These are phyloP conservation scores for Cyanoramphus novaezelandiae DNA, from an alignment of 2,113 vertebrate genomes.

Conservation along the genomic window DNA sequence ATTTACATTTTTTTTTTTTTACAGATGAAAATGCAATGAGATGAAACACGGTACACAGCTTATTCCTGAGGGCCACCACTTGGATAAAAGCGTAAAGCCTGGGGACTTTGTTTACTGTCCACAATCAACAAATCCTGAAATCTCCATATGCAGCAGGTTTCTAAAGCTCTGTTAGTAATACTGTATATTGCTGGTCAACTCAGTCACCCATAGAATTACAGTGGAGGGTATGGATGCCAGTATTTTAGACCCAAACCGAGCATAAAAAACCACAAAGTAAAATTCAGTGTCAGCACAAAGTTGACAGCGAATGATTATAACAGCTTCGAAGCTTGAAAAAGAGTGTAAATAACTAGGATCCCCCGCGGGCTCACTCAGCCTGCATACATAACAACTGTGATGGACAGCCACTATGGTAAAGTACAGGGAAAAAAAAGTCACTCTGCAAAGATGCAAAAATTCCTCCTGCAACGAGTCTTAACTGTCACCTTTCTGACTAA, in stretches of 20 bases:
- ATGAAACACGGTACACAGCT: constrained; percentile 32
- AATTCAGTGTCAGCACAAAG: constrained; percentile 88
- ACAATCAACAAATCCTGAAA: constrained; percentile 75
- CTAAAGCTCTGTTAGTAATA: constrained; percentile 65
- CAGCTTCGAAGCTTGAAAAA: constrained; percentile 86
- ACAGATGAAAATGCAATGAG: constrained; percentile 64
- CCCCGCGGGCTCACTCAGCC: constrained; percentile 82
- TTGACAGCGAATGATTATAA: constrained; percentile 90
- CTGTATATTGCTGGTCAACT: constrained; percentile 73
- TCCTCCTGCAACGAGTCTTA: constrained; percentile 75
- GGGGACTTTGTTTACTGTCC: constrained; percentile 73
- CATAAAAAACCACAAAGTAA: constrained; percentile 86
- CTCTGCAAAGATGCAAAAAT: constrained; percentile 79
- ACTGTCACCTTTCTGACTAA: constrained; percentile 84
- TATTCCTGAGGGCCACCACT: constrained; percentile 67
- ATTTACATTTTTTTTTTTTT: constrained; percentile 65
- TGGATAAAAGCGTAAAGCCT: constrained; percentile 72
- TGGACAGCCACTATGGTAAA: constrained; percentile 82
- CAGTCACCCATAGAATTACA: constrained; percentile 80
- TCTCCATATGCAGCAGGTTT: constrained; percentile 76
- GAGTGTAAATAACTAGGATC: constrained; percentile 89
- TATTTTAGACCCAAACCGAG: constrained; percentile 80
- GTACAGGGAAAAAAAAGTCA: constrained; percentile 61
- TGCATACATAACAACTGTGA: constrained; percentile 85
- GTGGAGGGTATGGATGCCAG: constrained; percentile 75